Conservation (phyloP, 2,113 vertebrate species). For the Thalassoma bifasciatum region DNA sequence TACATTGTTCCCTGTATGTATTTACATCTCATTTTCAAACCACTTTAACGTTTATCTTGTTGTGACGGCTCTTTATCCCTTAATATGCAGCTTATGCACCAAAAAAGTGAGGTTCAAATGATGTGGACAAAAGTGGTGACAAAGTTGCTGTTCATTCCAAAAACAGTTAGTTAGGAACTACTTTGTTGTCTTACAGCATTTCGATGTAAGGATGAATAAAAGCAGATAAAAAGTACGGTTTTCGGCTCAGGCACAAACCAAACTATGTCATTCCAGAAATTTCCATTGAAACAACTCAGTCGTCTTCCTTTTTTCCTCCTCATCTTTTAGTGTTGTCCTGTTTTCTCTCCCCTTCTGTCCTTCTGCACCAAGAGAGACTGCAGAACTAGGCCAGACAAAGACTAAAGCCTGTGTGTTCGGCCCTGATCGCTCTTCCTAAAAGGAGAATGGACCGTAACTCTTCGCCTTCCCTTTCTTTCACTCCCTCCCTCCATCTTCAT, state of each 20-base stretch:
- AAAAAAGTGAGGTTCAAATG: background rate
- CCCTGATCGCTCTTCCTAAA: background rate
- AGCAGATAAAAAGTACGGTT: background rate
- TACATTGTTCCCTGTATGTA: background rate
- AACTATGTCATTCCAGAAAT: background rate
- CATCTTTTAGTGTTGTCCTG: no score
- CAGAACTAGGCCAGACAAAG: conserved; percentile 20
- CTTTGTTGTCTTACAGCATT: background rate
- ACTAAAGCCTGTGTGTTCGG: conserved; percentile 31
- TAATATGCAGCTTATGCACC: background rate
- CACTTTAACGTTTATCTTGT: background rate
- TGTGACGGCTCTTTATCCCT: background rate
- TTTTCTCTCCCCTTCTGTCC: background rate
- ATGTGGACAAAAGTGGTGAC: background rate
- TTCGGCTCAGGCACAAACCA: background rate
- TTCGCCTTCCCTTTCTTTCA: background rate
- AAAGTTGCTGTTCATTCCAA: background rate
- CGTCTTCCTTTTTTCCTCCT: no score
- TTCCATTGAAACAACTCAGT: background rate
- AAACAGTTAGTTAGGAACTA: background rate
- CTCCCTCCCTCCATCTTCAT: conserved; percentile 30
- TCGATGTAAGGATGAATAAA: background rate
- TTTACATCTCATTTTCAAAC: background rate
- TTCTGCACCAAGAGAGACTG: conserved; percentile 19
- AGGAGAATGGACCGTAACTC: conserved; percentile 33